phyloP scores from a whole-genome alignment of 2,888 invertebrate species.

The Mimachlamys varia region DNA sequence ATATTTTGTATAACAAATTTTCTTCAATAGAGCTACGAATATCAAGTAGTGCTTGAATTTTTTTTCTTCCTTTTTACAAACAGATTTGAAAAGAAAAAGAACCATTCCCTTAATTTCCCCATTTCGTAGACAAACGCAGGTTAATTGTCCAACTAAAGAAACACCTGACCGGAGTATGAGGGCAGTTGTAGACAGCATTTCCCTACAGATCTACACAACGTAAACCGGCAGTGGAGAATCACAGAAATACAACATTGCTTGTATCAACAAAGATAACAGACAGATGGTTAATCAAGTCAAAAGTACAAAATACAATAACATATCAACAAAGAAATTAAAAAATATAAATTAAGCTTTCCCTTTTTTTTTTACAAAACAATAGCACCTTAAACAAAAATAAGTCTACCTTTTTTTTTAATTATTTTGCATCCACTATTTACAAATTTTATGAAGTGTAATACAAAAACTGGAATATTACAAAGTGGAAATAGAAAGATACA shows the following conservation, averaged over 20 bases:
- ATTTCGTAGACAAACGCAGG: neutral
- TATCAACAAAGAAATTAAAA: constrained; percentile 50
- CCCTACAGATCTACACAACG: neutral
- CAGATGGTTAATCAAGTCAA: constrained; percentile 34
- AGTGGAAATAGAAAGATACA: constrained; percentile 37
- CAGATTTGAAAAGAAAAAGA: neutral
- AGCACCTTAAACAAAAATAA: constrained; percentile 53
- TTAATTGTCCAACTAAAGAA: neutral
- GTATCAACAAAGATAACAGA: constrained; percentile 29
- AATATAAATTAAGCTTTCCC: constrained; percentile 51
- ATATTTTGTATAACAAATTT: constrained; percentile 23
- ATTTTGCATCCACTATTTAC: constrained; percentile 40
- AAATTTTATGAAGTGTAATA: constrained; percentile 11
- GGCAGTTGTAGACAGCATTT: constrained; percentile 21
- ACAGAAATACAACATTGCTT: constrained; percentile 42
- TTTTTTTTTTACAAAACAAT: constrained; percentile 48
- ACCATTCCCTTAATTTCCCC: neutral
- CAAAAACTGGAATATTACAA: constrained; percentile 37
- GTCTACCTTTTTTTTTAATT: constrained; percentile 42
- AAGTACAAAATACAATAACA: constrained; percentile 44
- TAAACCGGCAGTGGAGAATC: constrained; percentile 35
- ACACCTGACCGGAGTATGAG: neutral
- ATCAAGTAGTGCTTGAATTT: neutral
- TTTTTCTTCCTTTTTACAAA: neutral
- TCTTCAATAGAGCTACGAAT: neutral